These are phyloP conservation scores for Ferrisia virgata DNA, from an alignment of 2,888 invertebrate species.

Conservation along the genomic window DNA sequence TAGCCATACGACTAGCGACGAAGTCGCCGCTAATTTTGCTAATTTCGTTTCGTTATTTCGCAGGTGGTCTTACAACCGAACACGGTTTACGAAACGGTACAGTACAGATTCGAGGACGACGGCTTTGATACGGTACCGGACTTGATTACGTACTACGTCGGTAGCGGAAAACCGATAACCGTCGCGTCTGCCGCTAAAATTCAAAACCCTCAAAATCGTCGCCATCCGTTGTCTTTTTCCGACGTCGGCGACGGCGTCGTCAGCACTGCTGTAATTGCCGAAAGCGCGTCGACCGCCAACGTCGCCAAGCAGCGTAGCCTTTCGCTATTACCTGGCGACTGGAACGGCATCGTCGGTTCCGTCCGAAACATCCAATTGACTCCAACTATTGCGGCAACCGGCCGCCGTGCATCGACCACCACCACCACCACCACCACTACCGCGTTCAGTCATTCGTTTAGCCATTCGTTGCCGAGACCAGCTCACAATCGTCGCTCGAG, in stretches of 20 bases:
- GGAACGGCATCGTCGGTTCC: neutral
- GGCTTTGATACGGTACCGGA: slow-evolving; percentile 90
- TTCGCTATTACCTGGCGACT: neutral
- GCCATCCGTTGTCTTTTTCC: slow-evolving; percentile 73
- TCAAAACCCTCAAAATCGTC: slow-evolving; percentile 77
- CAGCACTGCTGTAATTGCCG: slow-evolving; percentile 17
- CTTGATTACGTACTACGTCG: slow-evolving; percentile 88
- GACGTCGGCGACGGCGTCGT: slow-evolving; percentile 56
- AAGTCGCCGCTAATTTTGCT: neutral
- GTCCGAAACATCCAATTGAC: too few relatives aligned
- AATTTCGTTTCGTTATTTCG: neutral
- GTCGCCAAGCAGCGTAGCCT: neutral
- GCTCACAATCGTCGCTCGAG: neutral
- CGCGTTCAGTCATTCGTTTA: slow-evolving; percentile 5
- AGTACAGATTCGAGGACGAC: slow-evolving; percentile 92
- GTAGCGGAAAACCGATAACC: slow-evolving; percentile 84
- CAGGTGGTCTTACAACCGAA: slow-evolving; percentile 81
- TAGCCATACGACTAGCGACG: neutral
- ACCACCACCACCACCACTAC: too few relatives aligned
- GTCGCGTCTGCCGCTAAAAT: slow-evolving; percentile 84
- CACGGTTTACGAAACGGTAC: slow-evolving; percentile 85
- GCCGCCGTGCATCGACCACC: too few relatives aligned
- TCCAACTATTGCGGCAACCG: too few relatives aligned
- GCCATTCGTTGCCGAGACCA: slow-evolving; percentile 29
- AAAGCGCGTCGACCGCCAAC: neutral